phyloP scores from a whole-genome alignment of 2,113 vertebrate species.

The Oostethus manadensis region DNA sequence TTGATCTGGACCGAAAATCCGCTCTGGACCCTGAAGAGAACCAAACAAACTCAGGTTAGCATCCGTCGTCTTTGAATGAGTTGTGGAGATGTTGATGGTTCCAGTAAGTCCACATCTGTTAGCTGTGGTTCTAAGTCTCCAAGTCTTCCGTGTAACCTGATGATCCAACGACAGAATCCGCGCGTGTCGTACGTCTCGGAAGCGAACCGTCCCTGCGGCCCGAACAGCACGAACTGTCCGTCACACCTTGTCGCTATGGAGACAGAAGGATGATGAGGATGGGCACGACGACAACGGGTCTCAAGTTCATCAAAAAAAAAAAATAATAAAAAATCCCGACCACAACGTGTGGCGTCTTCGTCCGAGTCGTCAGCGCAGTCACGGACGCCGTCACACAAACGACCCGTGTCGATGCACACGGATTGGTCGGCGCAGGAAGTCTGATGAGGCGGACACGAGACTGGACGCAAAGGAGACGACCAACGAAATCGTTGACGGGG shows the following conservation, averaged over 20 bases:
- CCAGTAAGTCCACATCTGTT: background rate
- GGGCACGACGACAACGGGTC: background rate
- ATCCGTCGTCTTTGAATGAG: background rate
- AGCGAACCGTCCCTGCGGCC: slow-evolving; percentile 50
- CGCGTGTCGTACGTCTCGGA: slow-evolving; percentile 44
- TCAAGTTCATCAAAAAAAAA: background rate
- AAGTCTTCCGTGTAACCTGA: slow-evolving; percentile 45
- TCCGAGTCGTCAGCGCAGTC: slow-evolving; percentile 64
- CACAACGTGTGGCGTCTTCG: slow-evolving; percentile 52
- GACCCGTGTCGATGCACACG: slow-evolving; percentile 33
- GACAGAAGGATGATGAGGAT: slow-evolving; percentile 15
- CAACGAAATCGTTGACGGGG: background rate
- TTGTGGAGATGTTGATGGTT: too few species aligned
- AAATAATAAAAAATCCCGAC: slow-evolving; percentile 25
- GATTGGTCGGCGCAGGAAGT: slow-evolving; percentile 33
- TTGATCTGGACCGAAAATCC: slow-evolving; percentile 54
- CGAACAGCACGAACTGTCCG: slow-evolving; percentile 62
- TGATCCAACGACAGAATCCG: slow-evolving; percentile 66
- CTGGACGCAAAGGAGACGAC: slow-evolving; percentile 18
- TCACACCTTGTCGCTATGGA: slow-evolving; percentile 67
- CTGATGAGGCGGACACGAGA: slow-evolving; percentile 43
- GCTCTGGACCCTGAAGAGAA: slow-evolving; percentile 36
- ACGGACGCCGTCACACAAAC: slow-evolving; percentile 59
- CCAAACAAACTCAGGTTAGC: background rate
- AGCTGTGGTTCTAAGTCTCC: too few species aligned